Evolutionary conservation across 2,888 invertebrate species (phyloP).

Genomic region (Autographa gamma): DNA sequence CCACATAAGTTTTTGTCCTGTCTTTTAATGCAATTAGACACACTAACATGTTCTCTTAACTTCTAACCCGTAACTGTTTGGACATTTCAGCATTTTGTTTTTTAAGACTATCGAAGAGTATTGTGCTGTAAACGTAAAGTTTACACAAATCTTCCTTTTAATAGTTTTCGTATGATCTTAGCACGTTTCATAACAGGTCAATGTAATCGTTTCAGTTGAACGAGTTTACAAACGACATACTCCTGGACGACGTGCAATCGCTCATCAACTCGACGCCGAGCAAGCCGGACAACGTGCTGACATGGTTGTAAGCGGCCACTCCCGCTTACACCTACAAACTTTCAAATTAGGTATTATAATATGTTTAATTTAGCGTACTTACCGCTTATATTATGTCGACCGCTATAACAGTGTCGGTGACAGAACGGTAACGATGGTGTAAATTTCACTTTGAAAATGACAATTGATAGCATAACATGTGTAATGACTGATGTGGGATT

Average conservation of each 20-base stretch:
- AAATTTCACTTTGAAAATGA: constrained; percentile 82
- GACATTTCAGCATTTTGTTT: not conserved
- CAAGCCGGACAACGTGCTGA: constrained; percentile 95
- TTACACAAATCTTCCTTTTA: not conserved
- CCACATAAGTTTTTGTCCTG: not conserved
- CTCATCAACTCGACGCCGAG: constrained; percentile 95
- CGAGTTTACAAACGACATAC: constrained; percentile 95
- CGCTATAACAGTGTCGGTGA: constrained; percentile 68
- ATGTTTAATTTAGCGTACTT: constrained; percentile 62
- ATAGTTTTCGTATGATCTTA: not conserved
- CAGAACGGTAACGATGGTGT: constrained; percentile 77
- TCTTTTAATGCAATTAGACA: not conserved
- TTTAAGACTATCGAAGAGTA: not conserved
- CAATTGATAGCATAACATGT: constrained; percentile 78
- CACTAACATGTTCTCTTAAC: not conserved
- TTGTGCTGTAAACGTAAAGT: not conserved
- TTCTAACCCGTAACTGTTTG: not conserved
- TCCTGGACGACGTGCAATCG: constrained; percentile 96
- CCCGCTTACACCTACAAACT: constrained; percentile 63
- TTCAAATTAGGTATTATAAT: constrained; percentile 70
- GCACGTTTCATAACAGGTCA: constrained; percentile 7
- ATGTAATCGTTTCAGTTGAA: constrained; percentile 90
- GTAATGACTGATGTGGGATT: constrained; percentile 71
- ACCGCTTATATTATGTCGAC: constrained; percentile 63
- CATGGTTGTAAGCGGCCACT: constrained; percentile 92